Base-by-base conservation (phyloP, 2,113 vertebrate genomes). In the Castor canadensis region DNA sequence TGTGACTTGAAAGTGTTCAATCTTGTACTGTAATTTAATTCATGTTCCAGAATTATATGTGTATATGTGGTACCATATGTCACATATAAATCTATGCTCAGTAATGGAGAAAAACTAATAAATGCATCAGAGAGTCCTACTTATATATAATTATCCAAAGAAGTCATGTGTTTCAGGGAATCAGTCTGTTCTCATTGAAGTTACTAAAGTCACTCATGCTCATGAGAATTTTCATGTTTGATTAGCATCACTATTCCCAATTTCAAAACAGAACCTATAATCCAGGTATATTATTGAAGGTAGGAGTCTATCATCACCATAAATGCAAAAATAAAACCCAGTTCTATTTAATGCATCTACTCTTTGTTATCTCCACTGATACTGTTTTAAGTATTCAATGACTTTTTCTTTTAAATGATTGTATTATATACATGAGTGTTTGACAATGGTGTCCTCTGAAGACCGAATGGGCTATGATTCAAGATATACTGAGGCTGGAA, bases 201-300 rank as follows among this genome's bases (percentile, higher is more conserved):
- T 69, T 64, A 86, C n/a, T 85, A 93, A 92, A 92, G 43, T 32
- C 30, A 52, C 3, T 89, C 62, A 72, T 81, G 87, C 35, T 62
- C 19, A 62, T 52, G n/a, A 94, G 45, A 75, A 83, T 58, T 93
- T 96, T 90, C 66, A 72, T 47, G 30, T 82, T 22, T 72, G 17
- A 69, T 40, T 80, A 84, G 38, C 54, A 91, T 64, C 47, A 87
- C 30, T 89, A 90, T 43, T 94, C 67, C 89, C 67, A 77, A 69
- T 95, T 87, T 96, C 43, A 75, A 89, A 96, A 94, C 19, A 96
- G 60, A 62, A 94, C 22, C 45, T 71, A n/a, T 67, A 87, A 93
- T 56, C 15, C 30, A 92, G 17, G 22, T 88, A 6, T 45, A 94
- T 92, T 56, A 88, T 3, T 58, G 19, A 71, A 91, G 11, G 15